Evolutionary conservation across 2,797 vertebrate species (phyloP).

Genomic region (Anguilla obscura): DNA sequence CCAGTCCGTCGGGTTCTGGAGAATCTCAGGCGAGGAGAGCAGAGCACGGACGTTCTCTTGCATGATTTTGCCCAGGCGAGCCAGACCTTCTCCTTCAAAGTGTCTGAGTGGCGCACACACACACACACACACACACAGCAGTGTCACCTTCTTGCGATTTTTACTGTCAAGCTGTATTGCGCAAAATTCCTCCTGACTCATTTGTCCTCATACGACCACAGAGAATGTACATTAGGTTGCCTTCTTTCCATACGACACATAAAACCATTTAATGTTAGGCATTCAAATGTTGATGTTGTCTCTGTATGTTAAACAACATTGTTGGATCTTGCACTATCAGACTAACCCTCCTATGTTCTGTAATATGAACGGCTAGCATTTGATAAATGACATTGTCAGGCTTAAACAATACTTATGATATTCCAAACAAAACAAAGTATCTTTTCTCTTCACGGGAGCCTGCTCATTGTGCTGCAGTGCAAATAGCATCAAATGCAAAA

Average conservation of each 20-base stretch:
- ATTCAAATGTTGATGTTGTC: neutral
- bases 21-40: constrained; percentile 57
- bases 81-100: constrained; percentile 71
- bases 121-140: constrained; percentile 27
- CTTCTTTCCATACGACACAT: neutral
- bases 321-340: neutral
- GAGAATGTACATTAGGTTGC: neutral
- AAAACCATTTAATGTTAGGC: neutral
- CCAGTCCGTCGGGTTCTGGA: constrained; percentile 62
- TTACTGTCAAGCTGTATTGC: neutral
- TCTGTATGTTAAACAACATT: neutral
- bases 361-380: neutral
- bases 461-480: neutral
- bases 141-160: constrained; percentile 3
- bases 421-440: neutral
- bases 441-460: neutral
- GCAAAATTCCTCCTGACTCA: neutral
- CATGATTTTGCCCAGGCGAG: constrained; percentile 69
- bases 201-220: neutral
- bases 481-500: neutral
- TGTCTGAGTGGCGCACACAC: constrained; percentile 64
- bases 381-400: neutral
- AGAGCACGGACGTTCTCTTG: constrained; percentile 67
- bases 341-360: too few species aligned
- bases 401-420: neutral